Percentiles rank a stretch among this genome's conserved stretches.
These are phyloP conservation scores for Gastrophysa polygoni DNA, from an alignment of 2,888 invertebrate genomes.

Conservation along the genomic window DNA sequence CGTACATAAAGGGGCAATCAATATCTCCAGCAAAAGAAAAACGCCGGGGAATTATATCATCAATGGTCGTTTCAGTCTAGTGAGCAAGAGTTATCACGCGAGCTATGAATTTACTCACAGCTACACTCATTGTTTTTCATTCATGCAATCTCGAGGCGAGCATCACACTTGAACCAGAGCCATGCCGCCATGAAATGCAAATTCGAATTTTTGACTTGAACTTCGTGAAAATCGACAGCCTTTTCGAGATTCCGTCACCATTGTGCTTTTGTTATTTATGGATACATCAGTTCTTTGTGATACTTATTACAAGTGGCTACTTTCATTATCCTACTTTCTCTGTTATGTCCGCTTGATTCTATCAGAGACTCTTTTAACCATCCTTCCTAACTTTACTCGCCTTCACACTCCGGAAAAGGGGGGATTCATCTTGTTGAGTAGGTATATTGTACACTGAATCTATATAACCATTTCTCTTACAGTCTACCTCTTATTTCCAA, in stretches of 20 bases:
- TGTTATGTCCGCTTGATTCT: conserved; percentile 47
- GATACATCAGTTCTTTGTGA: conserved; percentile 46
- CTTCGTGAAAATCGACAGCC: conserved; percentile 3
- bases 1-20: conserved; percentile 5
- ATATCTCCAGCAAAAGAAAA: conserved; percentile 19
- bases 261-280: conserved; percentile 42
- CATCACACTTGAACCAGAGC: neutral
- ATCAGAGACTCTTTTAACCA: conserved; percentile 41
- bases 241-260: conserved; percentile 6
- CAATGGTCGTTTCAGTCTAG: conserved; percentile 33
- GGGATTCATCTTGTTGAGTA: conserved; percentile 36
- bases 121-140: conserved; percentile 15
- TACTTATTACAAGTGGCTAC: conserved; percentile 51
- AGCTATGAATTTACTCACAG: conserved; percentile 23
- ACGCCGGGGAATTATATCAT: conserved; percentile 32
- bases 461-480: conserved; percentile 45
- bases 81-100: conserved; percentile 30
- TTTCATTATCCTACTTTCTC: conserved; percentile 53
- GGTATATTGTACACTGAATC: conserved; percentile 45
- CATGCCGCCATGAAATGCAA: conserved; percentile 4
- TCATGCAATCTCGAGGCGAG: neutral
- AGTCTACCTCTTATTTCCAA: conserved; percentile 44
- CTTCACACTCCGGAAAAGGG: conserved; percentile 31
- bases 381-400: conserved; percentile 42
- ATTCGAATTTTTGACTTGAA: conserved; percentile 2